Percentiles rank a stretch among this genome's conserved stretches.
These are phyloP conservation scores for Saccostrea cuccullata DNA, from an alignment of 1,140 invertebrate genomes.

Conservation along the genomic window DNA sequence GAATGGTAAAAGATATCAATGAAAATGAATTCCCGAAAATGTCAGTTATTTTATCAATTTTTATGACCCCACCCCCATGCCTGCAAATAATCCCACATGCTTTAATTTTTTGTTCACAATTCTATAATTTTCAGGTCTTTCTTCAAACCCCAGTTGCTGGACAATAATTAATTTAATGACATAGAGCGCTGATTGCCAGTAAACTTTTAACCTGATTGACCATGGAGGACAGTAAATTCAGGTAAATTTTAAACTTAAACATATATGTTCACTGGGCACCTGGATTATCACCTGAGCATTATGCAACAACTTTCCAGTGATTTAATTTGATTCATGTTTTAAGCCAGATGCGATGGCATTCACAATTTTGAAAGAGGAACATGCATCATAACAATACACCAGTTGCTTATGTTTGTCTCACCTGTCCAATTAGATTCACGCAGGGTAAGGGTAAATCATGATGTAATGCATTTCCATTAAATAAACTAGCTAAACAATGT, in stretches of 20 bases:
- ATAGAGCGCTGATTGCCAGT: conserved; percentile 86
- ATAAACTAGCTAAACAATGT: neutral
- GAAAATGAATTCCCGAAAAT: too few species aligned
- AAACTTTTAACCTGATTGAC: conserved; percentile 85
- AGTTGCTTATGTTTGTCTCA: too few species aligned
- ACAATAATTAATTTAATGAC: conserved; percentile 84
- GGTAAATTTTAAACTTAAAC: conserved; percentile 74
- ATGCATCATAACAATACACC: too few species aligned
- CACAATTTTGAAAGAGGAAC: too few species aligned
- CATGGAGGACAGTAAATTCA: conserved; percentile 83
- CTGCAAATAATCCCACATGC: neutral
- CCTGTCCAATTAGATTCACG: conserved; percentile 19
- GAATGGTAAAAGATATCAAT: too few species aligned
- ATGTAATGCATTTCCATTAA: conserved; percentile 17
- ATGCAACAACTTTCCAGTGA: too few species aligned
- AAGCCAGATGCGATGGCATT: too few species aligned
- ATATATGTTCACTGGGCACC: too few species aligned
- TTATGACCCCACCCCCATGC: too few species aligned
- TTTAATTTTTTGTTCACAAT: neutral
- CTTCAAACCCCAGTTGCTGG: conserved; percentile 87
- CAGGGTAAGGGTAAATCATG: conserved; percentile 6
- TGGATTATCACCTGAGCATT: too few species aligned
- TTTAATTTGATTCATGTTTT: too few species aligned
- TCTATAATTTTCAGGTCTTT: conserved; percentile 81
- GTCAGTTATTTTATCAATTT: too few species aligned